phyloP scores from a whole-genome alignment of 2,888 invertebrate genomes.

The Mimumesa dahlbomi region DNA sequence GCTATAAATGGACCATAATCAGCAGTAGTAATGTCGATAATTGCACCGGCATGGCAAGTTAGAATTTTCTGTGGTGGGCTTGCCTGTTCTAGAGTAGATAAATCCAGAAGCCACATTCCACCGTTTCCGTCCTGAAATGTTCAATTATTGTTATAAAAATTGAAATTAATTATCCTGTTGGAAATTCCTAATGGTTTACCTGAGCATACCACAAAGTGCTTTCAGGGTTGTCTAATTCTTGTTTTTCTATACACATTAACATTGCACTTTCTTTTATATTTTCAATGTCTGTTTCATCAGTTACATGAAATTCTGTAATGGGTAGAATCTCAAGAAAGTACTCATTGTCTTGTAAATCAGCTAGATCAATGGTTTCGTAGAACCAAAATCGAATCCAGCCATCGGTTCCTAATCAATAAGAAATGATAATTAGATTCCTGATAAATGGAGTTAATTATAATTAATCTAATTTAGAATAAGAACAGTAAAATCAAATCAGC shows the following conservation, averaged over 20 bases:
- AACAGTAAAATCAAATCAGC: background rate
- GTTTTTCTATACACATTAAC: constrained; percentile 83
- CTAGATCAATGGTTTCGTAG: constrained; percentile 94
- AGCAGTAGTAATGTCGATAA: constrained; percentile 86
- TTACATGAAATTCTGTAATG: constrained; percentile 89
- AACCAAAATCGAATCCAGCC: constrained; percentile 93
- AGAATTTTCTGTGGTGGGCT: constrained; percentile 81
- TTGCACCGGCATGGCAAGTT: constrained; percentile 88
- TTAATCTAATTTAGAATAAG: background rate
- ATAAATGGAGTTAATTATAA: background rate
- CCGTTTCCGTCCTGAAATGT: constrained; percentile 90
- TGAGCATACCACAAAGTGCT: constrained; percentile 87
- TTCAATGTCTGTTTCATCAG: constrained; percentile 66
- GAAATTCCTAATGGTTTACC: constrained; percentile 81
- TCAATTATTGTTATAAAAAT: too few species aligned
- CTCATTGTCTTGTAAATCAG: constrained; percentile 91
- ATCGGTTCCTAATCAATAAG: constrained; percentile 83
- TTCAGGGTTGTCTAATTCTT: constrained; percentile 75
- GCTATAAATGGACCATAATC: constrained; percentile 87
- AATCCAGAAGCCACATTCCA: constrained; percentile 88
- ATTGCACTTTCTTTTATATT: constrained; percentile 63
- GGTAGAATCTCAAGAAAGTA: constrained; percentile 92
- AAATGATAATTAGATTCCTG: background rate
- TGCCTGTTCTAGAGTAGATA: constrained; percentile 81
- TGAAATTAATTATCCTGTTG: background rate